phyloP scores from a whole-genome alignment of 1,140 invertebrate genomes.

The Drosophila tristis region DNA sequence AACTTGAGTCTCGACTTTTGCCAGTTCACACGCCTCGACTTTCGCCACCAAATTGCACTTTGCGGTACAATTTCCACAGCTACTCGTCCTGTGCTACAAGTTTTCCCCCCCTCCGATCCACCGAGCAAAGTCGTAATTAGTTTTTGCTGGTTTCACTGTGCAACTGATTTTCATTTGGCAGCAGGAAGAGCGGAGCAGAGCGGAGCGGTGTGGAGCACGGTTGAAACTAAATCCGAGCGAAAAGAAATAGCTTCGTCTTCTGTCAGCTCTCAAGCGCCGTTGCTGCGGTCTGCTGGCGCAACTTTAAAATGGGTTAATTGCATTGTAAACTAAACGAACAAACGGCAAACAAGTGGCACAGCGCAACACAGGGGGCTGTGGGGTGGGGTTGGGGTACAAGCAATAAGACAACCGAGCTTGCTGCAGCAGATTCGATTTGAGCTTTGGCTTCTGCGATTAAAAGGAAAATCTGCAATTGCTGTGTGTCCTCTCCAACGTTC shows the following conservation, averaged over 20 bases:
- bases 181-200: not conserved
- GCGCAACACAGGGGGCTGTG: constrained; percentile 27
- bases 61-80: constrained; percentile 66
- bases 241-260: constrained; percentile 58
- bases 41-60: constrained; percentile 70
- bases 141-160: constrained; percentile 69
- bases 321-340: constrained; percentile 79
- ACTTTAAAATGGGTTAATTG: constrained; percentile 82
- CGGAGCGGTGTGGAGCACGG: not conserved
- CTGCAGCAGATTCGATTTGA: constrained; percentile 44
- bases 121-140: constrained; percentile 68
- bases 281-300: constrained; percentile 58
- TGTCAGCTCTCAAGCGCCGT: constrained; percentile 44
- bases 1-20: constrained; percentile 34
- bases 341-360: constrained; percentile 71
- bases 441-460: constrained; percentile 24
- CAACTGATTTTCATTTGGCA: constrained; percentile 64
- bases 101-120: constrained; percentile 12
- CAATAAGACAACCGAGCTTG: constrained; percentile 39
- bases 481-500: not conserved
- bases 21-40: constrained; percentile 15
- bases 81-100: constrained; percentile 26
- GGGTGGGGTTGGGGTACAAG: not conserved
- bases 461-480: constrained; percentile 31
- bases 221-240: constrained; percentile 29